Conservation (phyloP, 2,888 invertebrate species). For the Heliconius sara region DNA sequence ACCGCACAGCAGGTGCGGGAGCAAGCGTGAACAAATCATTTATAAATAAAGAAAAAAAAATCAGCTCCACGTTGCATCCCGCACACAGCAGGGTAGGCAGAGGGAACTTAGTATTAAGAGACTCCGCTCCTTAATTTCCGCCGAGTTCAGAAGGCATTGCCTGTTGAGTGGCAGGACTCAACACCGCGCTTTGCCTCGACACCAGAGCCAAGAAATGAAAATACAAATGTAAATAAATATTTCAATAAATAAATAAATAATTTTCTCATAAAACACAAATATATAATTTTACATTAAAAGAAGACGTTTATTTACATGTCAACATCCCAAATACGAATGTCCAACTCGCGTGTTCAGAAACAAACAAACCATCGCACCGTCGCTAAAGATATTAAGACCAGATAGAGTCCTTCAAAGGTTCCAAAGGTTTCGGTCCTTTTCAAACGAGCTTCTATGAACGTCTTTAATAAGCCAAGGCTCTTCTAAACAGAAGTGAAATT, state of each 20-base stretch:
- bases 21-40: background rate
- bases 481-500: constrained; percentile 34
- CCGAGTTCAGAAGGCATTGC: too few species aligned
- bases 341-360: constrained; percentile 28
- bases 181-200: too few species aligned
- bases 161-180: too few species aligned
- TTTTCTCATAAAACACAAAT: background rate
- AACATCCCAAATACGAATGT: background rate
- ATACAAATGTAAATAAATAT: too few species aligned
- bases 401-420: constrained; percentile 54
- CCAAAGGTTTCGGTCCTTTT: constrained; percentile 50
- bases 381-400: constrained; percentile 59
- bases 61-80: too few species aligned
- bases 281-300: background rate
- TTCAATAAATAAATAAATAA: too few species aligned
- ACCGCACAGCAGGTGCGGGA: background rate
- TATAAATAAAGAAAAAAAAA: background rate
- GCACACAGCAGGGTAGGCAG: too few species aligned
- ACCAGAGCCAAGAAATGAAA: too few species aligned
- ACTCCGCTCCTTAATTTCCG: too few species aligned
- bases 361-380: constrained; percentile 46
- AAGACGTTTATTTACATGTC: background rate
- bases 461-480: constrained; percentile 47
- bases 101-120: too few species aligned
- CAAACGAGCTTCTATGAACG: constrained; percentile 58